Conservation (phyloP, 2,888 invertebrate species). For the Drosophila silvestris region DNA sequence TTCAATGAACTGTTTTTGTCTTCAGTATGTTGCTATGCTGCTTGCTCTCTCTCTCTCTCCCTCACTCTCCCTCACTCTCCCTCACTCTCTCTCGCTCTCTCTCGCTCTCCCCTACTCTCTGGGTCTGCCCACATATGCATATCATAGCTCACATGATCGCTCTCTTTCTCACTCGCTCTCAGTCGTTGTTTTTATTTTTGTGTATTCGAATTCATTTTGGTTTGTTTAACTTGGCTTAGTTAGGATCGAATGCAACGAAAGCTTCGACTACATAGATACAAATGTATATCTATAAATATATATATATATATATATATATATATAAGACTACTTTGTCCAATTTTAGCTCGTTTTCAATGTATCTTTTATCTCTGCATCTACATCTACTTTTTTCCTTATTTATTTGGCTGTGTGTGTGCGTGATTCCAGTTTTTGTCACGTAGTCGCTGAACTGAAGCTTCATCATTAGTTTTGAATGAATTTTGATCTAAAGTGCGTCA, state of each 20-base stretch:
- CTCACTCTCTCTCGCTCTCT: slow-evolving; percentile 8
- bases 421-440: slow-evolving; percentile 61
- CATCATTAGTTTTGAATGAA: slow-evolving; percentile 63
- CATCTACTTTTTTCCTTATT: neutral
- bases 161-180: slow-evolving; percentile 21
- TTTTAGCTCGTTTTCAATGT: slow-evolving; percentile 17
- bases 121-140: slow-evolving; percentile 26
- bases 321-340: slow-evolving; percentile 2
- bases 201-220: slow-evolving; percentile 70
- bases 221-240: slow-evolving; percentile 50
- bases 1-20: slow-evolving; percentile 79
- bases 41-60: slow-evolving; percentile 35
- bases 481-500: slow-evolving; percentile 42
- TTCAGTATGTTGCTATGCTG: slow-evolving; percentile 77
- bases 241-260: slow-evolving; percentile 55
- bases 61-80: slow-evolving; percentile 14
- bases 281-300: slow-evolving; percentile 4
- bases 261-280: slow-evolving; percentile 29
- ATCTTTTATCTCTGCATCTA: slow-evolving; percentile 16
- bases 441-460: slow-evolving; percentile 36
- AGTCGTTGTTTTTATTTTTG: slow-evolving; percentile 56
- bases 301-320: neutral
- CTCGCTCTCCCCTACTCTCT: slow-evolving; percentile 26
- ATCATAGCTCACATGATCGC: slow-evolving; percentile 27
- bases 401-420: slow-evolving; percentile 5